A percentile compares a stretch with the other conserved stretches of the same genome.
Evolutionary conservation across 53 echinoderm and acorn worm species (phyloP).

Genomic region (Holothuria leucospilota): DNA sequence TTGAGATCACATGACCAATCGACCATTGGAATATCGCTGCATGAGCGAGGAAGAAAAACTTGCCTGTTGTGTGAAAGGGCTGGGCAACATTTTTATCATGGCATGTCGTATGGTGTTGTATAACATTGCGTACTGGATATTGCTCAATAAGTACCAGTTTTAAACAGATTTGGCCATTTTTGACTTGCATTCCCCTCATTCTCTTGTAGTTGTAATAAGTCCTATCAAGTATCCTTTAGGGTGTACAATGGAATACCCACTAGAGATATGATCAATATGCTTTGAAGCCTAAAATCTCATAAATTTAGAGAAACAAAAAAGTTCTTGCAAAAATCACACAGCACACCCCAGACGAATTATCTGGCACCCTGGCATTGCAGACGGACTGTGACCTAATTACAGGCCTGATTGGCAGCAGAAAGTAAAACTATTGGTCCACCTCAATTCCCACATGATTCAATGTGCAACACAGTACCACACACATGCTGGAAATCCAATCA

Average conservation of each 20-base stretch:
- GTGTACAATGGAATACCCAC: not conserved
- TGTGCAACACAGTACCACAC: constrained; percentile 3
- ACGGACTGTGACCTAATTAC: constrained; percentile 23
- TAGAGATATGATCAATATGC: not conserved
- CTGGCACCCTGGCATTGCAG: not conserved
- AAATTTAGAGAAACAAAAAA: not conserved
- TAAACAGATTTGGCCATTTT: too few species aligned
- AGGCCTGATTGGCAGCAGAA: not conserved
- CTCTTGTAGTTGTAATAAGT: too few species aligned
- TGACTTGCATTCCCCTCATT: too few species aligned
- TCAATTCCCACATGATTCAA: constrained; percentile 21
- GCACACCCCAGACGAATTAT: not conserved
- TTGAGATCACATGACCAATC: too few species aligned
- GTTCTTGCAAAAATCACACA: not conserved
- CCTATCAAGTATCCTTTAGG: not conserved
- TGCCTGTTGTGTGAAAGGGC: too few species aligned
- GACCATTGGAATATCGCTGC: too few species aligned
- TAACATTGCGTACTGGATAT: too few species aligned
- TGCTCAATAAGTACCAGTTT: too few species aligned
- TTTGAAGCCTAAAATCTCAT: not conserved
- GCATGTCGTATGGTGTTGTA: too few species aligned
- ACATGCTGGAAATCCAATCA: constrained; percentile 11
- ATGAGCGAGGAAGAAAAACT: too few species aligned
- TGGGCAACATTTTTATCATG: too few species aligned
- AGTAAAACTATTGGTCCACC: not conserved